Conservation (phyloP, 2,113 vertebrate species). For the Alligator mississippiensis region DNA sequence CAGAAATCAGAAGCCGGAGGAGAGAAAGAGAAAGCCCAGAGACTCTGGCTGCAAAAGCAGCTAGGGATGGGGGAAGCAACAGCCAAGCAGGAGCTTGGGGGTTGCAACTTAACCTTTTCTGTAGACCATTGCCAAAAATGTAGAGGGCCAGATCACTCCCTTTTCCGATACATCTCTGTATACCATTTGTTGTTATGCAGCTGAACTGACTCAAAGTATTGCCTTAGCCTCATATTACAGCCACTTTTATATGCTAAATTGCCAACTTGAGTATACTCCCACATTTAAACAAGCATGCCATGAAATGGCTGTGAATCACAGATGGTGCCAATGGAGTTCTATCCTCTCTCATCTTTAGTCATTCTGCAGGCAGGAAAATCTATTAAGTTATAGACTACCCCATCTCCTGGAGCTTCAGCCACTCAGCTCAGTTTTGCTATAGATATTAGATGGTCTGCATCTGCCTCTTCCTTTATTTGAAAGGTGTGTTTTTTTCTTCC, state of each 20-base stretch:
- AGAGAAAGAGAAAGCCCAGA: too few species aligned
- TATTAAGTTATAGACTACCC: not conserved
- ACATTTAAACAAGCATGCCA: constrained; percentile 34
- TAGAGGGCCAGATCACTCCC: not conserved
- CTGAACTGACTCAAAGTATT: constrained; percentile 46
- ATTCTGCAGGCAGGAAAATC: constrained; percentile 56
- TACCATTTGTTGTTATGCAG: constrained; percentile 25
- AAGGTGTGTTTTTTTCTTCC: not conserved
- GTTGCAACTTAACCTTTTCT: too few species aligned
- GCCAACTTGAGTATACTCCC: constrained; percentile 63
- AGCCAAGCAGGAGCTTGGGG: too few species aligned
- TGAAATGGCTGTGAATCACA: constrained; percentile 67
- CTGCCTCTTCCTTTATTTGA: not conserved
- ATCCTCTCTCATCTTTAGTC: constrained; percentile 54
- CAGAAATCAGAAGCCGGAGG: too few species aligned
- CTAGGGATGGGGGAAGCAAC: too few species aligned
- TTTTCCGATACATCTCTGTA: not conserved
- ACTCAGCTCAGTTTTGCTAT: not conserved
- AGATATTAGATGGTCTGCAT: not conserved
- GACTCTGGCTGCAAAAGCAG: too few species aligned
- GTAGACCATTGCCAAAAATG: not conserved
- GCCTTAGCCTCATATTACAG: constrained; percentile 27
- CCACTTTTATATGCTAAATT: constrained; percentile 14
- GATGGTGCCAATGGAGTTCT: constrained; percentile 61
- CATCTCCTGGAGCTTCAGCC: not conserved